Evolutionary conservation across 1,140 invertebrate genomes (phyloP), one percentile per base, ranked within the genome.

Genomic region (Drosophila hydei): DNA sequence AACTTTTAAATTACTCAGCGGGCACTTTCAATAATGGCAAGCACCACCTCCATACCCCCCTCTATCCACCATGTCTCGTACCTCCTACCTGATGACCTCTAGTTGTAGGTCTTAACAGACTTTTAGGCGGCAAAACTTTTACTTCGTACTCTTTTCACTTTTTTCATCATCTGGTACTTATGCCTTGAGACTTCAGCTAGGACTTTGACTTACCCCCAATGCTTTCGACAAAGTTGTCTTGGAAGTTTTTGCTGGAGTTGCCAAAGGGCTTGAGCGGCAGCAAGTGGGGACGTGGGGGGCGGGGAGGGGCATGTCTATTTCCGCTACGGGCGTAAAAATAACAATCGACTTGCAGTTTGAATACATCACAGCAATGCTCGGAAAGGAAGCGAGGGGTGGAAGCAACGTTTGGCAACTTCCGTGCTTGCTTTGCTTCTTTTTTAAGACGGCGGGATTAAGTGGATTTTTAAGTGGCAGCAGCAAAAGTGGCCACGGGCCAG

Each of bases 321-420:
- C 81, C 81, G 81, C 83, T 62, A 50, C 30, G 77, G 81, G 81
- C 83, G 67, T 87, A 81, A 87, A 87, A 87, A 87, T 87, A 87
- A 87, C 83, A 87, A 87, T 87, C 81, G 81, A 87, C 81, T 87
- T 88, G 81, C 81, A 87, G 77, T 87, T 88, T 87, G 81, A 87
- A 87, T 87, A 87, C 81, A 79, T 77, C 81, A 85, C 64, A 54
- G 36, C 33, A 33, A 11, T 16, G 23, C 11, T 50, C 5, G 33
- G 6, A 9, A n/a, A 18, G n/a, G n/a, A 14, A 18, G 18, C 16
- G 33, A 2, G 45, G 25, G 25, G 38, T 9, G 25, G 16, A 21
- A 42, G n/a, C 2, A 11, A 47, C 43, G 30, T 40, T 69, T 21
- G 58, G 38, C 63, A 51, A 55, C 19, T 62, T 56, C 50, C 42